These are phyloP conservation scores for Drosophila quadrilineata DNA, from an alignment of 1,140 invertebrate species.

Conservation along the genomic window DNA sequence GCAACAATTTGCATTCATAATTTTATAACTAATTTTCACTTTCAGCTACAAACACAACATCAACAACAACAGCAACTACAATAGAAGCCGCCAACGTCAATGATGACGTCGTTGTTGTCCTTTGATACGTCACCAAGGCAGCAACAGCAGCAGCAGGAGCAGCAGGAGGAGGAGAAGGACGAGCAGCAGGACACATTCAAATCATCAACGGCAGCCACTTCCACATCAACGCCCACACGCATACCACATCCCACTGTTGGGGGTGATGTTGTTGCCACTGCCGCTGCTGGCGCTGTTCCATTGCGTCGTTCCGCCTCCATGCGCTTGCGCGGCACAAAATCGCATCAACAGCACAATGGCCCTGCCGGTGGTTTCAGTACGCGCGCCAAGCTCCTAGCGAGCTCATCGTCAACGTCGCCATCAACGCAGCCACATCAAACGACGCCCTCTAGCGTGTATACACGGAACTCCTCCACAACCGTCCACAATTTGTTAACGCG, in stretches of 20 bases:
- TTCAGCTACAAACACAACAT: slow-evolving; percentile 6
- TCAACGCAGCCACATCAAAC: slow-evolving; percentile 3
- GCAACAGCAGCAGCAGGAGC: background rate
- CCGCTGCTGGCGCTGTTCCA: no score
- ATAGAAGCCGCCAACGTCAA: background rate
- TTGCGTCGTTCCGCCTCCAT: slow-evolving; percentile 65
- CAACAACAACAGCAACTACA: background rate
- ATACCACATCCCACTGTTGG: slow-evolving; percentile 55
- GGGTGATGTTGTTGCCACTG: slow-evolving; percentile 5
- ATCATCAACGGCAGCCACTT: slow-evolving; percentile 11
- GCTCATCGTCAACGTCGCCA: slow-evolving; percentile 30
- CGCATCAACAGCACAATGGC: slow-evolving; percentile 22
- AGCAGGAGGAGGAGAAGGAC: slow-evolving; percentile 7
- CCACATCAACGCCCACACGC: slow-evolving; percentile 49
- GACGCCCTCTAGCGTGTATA: no score
- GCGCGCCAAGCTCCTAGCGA: slow-evolving; percentile 63
- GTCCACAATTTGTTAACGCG: no score
- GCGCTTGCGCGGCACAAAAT: slow-evolving; percentile 66
- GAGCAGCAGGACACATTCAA: slow-evolving; percentile 2
- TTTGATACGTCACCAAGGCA: slow-evolving; percentile 52
- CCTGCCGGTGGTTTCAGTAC: slow-evolving; percentile 54
- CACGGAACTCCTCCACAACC: no score
- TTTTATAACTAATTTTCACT: slow-evolving; percentile 9
- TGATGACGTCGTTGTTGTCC: slow-evolving; percentile 54
- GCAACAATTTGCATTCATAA: slow-evolving; percentile 13